Percentiles rank a stretch among this genome's conserved stretches.
Conservation (phyloP, 1,140 invertebrate species). For the Drosophila asahinai region DNA sequence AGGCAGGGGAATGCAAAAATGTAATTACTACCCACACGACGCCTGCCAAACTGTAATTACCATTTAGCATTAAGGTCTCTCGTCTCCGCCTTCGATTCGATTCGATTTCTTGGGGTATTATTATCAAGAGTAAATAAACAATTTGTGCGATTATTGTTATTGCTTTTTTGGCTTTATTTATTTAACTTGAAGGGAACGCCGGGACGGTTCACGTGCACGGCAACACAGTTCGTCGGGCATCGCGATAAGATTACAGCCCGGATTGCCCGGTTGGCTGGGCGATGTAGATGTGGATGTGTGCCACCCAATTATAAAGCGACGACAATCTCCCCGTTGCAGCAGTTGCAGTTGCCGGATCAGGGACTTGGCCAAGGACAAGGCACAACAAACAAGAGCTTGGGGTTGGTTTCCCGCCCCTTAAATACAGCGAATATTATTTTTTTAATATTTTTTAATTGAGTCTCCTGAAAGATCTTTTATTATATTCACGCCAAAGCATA, state of each 20-base stretch:
- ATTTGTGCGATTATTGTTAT: constrained; percentile 32
- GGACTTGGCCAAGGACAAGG: constrained; percentile 1
- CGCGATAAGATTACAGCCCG: constrained; percentile 46
- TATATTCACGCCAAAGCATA: neutral
- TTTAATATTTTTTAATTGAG: neutral
- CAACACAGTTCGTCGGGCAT: constrained; percentile 28
- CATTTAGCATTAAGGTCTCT: constrained; percentile 25
- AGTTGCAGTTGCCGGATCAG: constrained; percentile 17
- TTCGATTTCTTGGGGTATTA: constrained; percentile 11
- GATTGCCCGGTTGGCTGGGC: neutral
- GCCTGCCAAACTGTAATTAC: constrained; percentile 36
- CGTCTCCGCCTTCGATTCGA: neutral
- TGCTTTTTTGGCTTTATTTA: constrained; percentile 8
- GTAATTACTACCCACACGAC: constrained; percentile 5
- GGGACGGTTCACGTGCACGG: constrained; percentile 41
- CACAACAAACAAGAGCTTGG: neutral
- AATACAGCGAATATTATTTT: no score
- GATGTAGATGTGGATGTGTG: neutral
- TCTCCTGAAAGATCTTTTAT: neutral
- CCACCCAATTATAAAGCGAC: constrained; percentile 22
- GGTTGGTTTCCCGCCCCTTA: no score
- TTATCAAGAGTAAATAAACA: constrained; percentile 32
- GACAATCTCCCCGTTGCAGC: neutral
- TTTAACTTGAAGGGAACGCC: neutral
- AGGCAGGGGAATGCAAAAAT: constrained; percentile 14